Percentiles rank a stretch among this genome's conserved stretches.
These are phyloP conservation scores for Geotrypetes seraphini DNA, from an alignment of 2,797 vertebrate genomes.

Conservation along the genomic window DNA sequence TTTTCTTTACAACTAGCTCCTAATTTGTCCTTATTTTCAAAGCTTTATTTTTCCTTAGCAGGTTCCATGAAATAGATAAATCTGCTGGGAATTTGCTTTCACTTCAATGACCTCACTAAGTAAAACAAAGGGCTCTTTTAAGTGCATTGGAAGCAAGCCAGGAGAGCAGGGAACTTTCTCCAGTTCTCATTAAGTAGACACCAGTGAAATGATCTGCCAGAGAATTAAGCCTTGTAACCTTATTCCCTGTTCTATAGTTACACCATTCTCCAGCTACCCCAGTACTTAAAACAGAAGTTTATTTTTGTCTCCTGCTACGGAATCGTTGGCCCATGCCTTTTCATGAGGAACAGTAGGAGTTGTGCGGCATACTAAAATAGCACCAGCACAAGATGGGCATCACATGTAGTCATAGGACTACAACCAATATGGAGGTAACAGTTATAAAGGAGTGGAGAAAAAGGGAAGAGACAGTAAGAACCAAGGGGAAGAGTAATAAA, in stretches of 20 bases:
- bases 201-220: background rate
- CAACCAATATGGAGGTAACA: no score
- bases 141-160: slow-evolving; percentile 19
- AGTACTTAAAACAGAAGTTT: background rate
- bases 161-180: background rate
- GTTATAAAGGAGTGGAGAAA: no score
- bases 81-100: slow-evolving; percentile 32
- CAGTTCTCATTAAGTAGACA: background rate
- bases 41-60: slow-evolving; percentile 20
- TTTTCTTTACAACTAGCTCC: slow-evolving; percentile 24
- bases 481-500: no score
- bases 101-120: slow-evolving; percentile 31
- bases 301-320: background rate
- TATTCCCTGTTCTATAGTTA: background rate
- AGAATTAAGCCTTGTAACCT: slow-evolving; percentile 4
- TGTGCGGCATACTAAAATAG: background rate
- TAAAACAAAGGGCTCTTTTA: slow-evolving; percentile 43
- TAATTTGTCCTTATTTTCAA: slow-evolving; percentile 25
- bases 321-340: rapidly evolving
- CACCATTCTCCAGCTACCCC: background rate
- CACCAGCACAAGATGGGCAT: no score
- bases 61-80: slow-evolving; percentile 38
- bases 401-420: no score
- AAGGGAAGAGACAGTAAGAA: no score
- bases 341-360: background rate